Base-by-base conservation (phyloP, 2,113 vertebrate genomes). In the Solea solea region DNA sequence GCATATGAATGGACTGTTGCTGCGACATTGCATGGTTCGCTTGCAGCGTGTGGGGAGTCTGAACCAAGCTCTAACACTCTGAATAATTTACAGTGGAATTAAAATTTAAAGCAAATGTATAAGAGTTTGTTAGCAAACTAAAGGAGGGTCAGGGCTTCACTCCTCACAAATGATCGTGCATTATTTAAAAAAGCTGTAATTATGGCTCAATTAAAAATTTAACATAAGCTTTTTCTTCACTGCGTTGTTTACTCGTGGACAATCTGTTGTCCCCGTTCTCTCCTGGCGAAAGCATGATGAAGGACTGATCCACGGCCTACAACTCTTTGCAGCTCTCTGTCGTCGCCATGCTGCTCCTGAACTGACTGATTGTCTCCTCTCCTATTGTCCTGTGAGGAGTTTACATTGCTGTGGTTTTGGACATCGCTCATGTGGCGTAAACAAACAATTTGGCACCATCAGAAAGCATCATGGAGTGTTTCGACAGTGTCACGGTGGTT, bases 41-140 rank as follows among this genome's bases (percentile, higher is more conserved):
- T 68, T 11, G 40, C 53, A 11, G 76, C 64, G 45, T 48, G 41
- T 21, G 11, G 49, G 64, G 49, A 80, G 71, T 45, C 25, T 40
- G 64, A 70, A 59, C 69, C 62, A 57, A 56, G 71, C 54, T 70
- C 59, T 53, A 74, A 61, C 39, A 39, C 48, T 41, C 65, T 90
- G 61, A 90, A 89, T 87, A 80, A 92, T 90, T 90, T 56, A 92
- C 53, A 12, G 42, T 2, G 6, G 48, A 82, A 80, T 91, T 81
- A 86, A 91, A 86, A 76, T 86, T 90, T 89, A 61, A 91, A 80
- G 48, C 57, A 89, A 78, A 88, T 84, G 78, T 76, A 86, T 69
- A 83, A 75, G 77, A 70, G 76, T 87, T 84, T 87, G 80, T 88
- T 82, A 89, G 84, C 78, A 86, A 75, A 84, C 56, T 60, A 66